A percentile compares a stretch with the other conserved stretches of the same genome.
Evolutionary conservation across 2,888 invertebrate species (phyloP).

Genomic region (Dascillus cervinus): DNA sequence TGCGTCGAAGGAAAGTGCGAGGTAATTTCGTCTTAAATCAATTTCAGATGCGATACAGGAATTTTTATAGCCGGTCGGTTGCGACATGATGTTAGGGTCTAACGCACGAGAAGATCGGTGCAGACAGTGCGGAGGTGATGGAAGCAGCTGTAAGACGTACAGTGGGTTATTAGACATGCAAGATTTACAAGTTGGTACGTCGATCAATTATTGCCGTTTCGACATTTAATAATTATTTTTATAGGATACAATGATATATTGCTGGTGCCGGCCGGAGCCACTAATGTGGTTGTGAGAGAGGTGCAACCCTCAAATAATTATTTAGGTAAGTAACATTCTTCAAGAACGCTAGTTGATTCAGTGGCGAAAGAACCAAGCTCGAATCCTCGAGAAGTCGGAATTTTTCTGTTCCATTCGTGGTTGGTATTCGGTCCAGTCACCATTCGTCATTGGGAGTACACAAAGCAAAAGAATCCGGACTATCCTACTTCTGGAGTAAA

Average conservation of each 20-base stretch:
- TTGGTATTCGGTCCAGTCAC: too few species aligned
- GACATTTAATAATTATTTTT: constrained; percentile 6
- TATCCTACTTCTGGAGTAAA: too few species aligned
- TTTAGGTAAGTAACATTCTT: constrained; percentile 59
- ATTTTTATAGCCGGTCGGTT: constrained; percentile 71
- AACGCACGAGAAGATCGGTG: constrained; percentile 81
- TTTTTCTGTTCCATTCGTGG: too few species aligned
- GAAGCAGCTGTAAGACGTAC: constrained; percentile 76
- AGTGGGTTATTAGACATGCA: constrained; percentile 62
- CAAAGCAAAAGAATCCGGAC: too few species aligned
- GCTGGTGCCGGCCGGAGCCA: constrained; percentile 87
- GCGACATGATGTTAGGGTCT: constrained; percentile 91
- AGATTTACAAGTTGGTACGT: constrained; percentile 65
- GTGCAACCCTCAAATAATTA: constrained; percentile 79
- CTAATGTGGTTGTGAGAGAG: constrained; percentile 78
- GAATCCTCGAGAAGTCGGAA: too few species aligned
- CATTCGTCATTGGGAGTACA: too few species aligned
- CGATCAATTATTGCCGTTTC: not conserved
- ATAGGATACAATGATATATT: constrained; percentile 88
- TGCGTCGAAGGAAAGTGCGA: constrained; percentile 92
- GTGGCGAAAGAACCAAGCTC: too few species aligned
- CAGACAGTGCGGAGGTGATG: constrained; percentile 86
- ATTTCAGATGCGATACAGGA: not conserved
- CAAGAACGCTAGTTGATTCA: too few species aligned
- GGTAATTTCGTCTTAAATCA: constrained; percentile 46